phyloP scores from a whole-genome alignment of 2,888 invertebrate species.

The Elaeidobius kamerunicus region DNA sequence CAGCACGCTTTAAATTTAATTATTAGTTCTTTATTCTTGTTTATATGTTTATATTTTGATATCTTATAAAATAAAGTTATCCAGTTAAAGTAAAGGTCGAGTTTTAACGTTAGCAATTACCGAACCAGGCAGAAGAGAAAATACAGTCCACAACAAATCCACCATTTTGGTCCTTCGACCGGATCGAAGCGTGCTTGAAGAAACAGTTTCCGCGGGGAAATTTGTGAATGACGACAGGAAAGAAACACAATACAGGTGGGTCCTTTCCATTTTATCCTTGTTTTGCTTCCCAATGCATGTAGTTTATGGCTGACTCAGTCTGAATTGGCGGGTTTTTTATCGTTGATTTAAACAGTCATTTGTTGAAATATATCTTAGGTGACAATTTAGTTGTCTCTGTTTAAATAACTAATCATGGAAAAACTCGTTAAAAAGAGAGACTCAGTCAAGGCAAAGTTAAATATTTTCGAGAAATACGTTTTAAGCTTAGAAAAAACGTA shows the following conservation, averaged over 20 bases:
- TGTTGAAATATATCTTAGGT: background rate
- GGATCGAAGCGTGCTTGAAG: background rate
- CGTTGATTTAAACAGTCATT: background rate
- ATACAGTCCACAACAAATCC: background rate
- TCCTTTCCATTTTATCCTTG: background rate
- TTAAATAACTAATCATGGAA: background rate
- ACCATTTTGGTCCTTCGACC: background rate
- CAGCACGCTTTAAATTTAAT: too few relatives aligned
- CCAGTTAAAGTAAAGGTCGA: too few relatives aligned
- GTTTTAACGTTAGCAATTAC: background rate
- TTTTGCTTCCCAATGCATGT: background rate
- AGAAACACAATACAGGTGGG: background rate
- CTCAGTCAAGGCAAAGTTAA: conserved; percentile 1
- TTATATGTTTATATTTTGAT: too few relatives aligned
- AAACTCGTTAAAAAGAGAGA: background rate
- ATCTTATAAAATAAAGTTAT: too few relatives aligned
- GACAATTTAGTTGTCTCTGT: background rate
- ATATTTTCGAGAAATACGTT: background rate
- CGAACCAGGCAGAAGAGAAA: background rate
- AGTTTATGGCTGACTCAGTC: background rate
- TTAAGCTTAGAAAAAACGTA: background rate
- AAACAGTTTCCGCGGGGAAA: background rate
- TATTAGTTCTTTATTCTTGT: too few relatives aligned
- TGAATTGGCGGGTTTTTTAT: background rate
- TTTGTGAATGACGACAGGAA: background rate